These are phyloP conservation scores for Drosophila ironensis DNA, from an alignment of 1,140 invertebrate species.

Conservation along the genomic window DNA sequence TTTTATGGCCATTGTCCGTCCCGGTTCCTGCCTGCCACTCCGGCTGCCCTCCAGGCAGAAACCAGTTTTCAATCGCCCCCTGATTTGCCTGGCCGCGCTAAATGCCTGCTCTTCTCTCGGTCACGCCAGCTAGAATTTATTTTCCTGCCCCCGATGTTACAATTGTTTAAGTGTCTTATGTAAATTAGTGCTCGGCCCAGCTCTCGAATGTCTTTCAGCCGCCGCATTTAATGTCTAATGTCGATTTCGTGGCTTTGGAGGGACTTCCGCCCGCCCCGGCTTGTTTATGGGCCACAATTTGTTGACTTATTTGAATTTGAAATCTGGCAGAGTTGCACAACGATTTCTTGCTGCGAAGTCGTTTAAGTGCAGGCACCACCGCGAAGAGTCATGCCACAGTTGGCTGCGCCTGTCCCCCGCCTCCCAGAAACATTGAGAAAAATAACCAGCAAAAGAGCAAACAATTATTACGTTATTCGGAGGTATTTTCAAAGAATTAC, in stretches of 20 bases:
- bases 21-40: constrained; percentile 53
- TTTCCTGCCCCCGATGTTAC: constrained; percentile 10
- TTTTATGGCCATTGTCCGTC: constrained; percentile 40
- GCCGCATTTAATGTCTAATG: constrained; percentile 32
- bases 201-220: no score
- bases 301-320: constrained; percentile 44
- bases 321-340: constrained; percentile 63
- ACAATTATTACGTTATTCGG: no score
- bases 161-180: constrained; percentile 56
- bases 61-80: constrained; percentile 45
- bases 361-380: constrained; percentile 66
- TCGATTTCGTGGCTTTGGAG: constrained; percentile 22
- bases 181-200: constrained; percentile 42
- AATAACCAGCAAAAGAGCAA: neutral
- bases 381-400: constrained; percentile 44
- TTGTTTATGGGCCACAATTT: constrained; percentile 46
- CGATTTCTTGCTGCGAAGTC: constrained; percentile 51
- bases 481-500: neutral
- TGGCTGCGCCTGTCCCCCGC: constrained; percentile 18
- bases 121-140: constrained; percentile 68
- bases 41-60: constrained; percentile 43
- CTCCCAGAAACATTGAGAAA: neutral
- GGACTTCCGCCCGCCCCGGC: constrained; percentile 40
- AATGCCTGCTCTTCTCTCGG: constrained; percentile 47
- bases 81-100: constrained; percentile 16